Evolutionary conservation across 2,888 invertebrate genomes (phyloP).

Genomic region (Vesta saturnalis): DNA sequence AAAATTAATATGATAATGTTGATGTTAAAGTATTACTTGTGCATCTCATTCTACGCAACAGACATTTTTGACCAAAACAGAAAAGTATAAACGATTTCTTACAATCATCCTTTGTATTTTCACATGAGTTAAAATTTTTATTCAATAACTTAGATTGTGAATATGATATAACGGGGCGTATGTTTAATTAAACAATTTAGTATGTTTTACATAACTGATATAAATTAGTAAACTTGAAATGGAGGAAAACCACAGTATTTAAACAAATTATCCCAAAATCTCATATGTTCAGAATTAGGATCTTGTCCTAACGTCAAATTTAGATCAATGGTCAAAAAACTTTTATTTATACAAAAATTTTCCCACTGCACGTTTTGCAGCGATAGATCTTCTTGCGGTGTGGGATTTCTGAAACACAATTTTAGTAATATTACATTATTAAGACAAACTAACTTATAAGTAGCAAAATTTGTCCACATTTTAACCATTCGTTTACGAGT

Average conservation of each 20-base stretch:
- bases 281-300: conserved; percentile 39
- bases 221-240: no score
- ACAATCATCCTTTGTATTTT: no score
- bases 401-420: conserved; percentile 3
- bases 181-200: no score
- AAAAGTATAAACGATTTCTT: no score
- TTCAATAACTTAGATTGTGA: no score
- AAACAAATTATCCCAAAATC: conserved; percentile 41
- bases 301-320: conserved; percentile 35
- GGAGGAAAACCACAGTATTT: conserved; percentile 30
- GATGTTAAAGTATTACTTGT: no score
- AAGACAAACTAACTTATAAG: not conserved
- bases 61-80: no score
- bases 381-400: conserved; percentile 4
- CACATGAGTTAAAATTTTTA: no score
- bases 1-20: no score
- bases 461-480: conserved; percentile 21
- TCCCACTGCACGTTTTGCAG: conserved; percentile 12
- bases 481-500: conserved; percentile 9
- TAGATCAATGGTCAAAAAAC: conserved; percentile 44
- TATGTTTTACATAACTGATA: no score
- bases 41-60: no score
- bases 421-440: conserved; percentile 2
- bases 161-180: no score
- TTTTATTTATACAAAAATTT: conserved; percentile 36